A percentile compares a stretch with the other conserved stretches of the same genome.
Conservation (phyloP, 2,113 vertebrate species). For the Sinocyclocheilus maitianheensis region DNA sequence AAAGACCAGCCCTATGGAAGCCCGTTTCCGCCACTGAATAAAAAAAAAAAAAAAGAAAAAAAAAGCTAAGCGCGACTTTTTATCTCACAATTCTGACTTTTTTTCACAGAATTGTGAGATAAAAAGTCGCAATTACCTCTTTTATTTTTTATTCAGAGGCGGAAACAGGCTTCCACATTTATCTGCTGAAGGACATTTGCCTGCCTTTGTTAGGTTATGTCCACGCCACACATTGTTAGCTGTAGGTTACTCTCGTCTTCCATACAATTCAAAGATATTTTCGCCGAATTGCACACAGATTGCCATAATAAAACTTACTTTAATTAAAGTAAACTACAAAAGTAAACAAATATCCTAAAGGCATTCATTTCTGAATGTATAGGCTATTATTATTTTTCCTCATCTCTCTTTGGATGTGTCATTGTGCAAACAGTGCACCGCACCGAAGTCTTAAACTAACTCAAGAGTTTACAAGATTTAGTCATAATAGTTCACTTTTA, state of each 20-base stretch:
- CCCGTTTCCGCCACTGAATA: no score
- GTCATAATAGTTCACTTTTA: slow-evolving; percentile 27
- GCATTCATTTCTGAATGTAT: background rate
- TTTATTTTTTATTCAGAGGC: no score
- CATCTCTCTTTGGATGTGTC: slow-evolving; percentile 10
- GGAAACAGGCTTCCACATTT: no score
- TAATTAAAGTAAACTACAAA: background rate
- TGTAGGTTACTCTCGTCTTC: background rate
- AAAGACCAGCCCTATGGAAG: no score
- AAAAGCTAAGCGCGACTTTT: no score
- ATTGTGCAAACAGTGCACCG: slow-evolving; percentile 47
- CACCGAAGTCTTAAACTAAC: slow-evolving; percentile 43
- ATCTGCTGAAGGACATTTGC: no score
- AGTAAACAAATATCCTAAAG: background rate
- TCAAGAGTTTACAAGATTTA: slow-evolving; percentile 44
- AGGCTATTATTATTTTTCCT: background rate
- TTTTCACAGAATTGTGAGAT: no score
- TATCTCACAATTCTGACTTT: no score
- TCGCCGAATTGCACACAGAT: background rate
- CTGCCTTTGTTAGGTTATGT: slow-evolving; percentile 12
- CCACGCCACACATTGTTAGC: background rate
- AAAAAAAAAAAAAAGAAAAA: no score
- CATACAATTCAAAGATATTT: background rate
- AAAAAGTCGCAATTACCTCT: no score
- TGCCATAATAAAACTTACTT: no score